Evolutionary conservation across 2,113 vertebrate species (phyloP), one percentile per base, ranked within the genome.

Genomic region (Pristiophorus japonicus): DNA sequence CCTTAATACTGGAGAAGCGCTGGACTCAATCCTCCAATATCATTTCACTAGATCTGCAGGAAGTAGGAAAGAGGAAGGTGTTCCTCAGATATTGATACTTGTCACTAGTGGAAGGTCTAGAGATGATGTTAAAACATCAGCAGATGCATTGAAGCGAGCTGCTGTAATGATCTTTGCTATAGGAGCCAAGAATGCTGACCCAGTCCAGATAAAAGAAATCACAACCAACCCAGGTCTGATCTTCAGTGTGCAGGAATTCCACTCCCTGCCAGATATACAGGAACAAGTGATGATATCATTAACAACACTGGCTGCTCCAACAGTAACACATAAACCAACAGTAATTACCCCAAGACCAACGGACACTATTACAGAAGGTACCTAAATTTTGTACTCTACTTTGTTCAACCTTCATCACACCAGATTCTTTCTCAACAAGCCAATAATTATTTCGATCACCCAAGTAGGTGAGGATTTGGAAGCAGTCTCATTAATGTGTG

Each of bases 31-130:
- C 22, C 97, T 98, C 0, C 96, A 96, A 81, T 98, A 98, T 66
- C 97, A 99, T 96, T 97, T 99, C 65, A 98, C 98, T 94, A 97
- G 97, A 96, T 97, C 98, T 4, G 97, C 98, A 0, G 99, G 99
- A 4, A 98, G 98, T 96, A 98, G 99, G 67, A 97, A 97, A 84
- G 96, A 97, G 96, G 98, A 98, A 0, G 98, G 97, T 34, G 97
- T 99, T 45, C 99, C 99, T 62, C 99, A 99, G 96, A 98, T 99
- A 96, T 97, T 99, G 42, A 98, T 99, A 0, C 97, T 99, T 93
- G 97, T 99, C 84, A 98, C 99, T 0, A 98, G 98, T 87, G 99
- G 98, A 95, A 97, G 96, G 2, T 99, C 99, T 3, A 96, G 98
- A 78, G 98, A 98, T 14, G 98, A 99, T 0, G 97, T 99, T 6